Evolutionary conservation across 2,888 invertebrate species (phyloP), one percentile per base, ranked within the genome.

Genomic region (Cerastis rubricosa): DNA sequence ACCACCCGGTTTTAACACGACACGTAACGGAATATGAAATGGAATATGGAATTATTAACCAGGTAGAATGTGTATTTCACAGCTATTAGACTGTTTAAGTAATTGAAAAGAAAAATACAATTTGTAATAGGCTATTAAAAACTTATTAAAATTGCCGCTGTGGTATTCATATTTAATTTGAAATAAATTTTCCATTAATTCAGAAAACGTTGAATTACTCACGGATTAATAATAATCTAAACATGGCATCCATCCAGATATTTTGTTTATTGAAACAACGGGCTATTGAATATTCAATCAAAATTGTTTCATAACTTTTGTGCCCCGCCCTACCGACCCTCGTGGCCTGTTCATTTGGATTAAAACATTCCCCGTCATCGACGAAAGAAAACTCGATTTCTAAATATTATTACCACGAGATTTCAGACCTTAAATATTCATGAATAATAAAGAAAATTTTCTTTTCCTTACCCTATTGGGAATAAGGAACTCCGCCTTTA

Each of bases 401-500:
- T 75, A 88, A 89, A 82, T 85, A 85, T 89, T 85, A 85, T 81
- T 82, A 79, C 69, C 78, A 79, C 45, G 83, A 83, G 83, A 87
- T 85, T 86, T 79, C 78, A 68, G 51, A 75, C 68, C 76, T 82
- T 85, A 89, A 89, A 89, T 89, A 89, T 90, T 89, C 89, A 90
- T 89, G 89, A 88, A 84, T 83, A 80, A 86, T 84, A 85, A 85
- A 84, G 85, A 78, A 89, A 83, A 85, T 86, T 85, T 87, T 81
- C 78, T 79, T 86, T 85, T 76, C 81, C 69, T 78, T 78, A 74
- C 71, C 82, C 87, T 86, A 71, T 86, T 73, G 90, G 88, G 88
- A 91, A 90, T 89, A 86, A 80, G 70, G 71, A 87, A 76, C 78
- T 82, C 69, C 80, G 80, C 78, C 79, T 89, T 91, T 89, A 91